Conservation (phyloP, 2,113 vertebrate genomes). For the Megalops atlanticus region DNA sequence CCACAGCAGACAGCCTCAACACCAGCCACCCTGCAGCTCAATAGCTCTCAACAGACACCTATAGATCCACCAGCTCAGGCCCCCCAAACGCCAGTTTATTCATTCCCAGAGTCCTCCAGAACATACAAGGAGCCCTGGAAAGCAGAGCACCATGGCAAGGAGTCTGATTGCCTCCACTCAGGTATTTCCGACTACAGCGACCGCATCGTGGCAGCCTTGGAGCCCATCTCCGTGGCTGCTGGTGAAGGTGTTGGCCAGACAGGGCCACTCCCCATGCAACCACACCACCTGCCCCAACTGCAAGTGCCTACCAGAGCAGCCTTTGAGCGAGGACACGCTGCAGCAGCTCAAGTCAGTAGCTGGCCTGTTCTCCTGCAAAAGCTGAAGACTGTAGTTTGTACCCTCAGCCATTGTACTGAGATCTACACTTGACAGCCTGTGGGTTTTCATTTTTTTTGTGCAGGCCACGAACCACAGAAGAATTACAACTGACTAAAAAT, state of each 20-base stretch:
- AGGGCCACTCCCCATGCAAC: not conserved
- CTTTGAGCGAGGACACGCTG: not conserved
- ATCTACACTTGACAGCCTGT: not conserved
- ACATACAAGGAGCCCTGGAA: not conserved
- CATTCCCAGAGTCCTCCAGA: not conserved
- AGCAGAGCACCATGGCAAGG: not conserved
- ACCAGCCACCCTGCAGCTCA: not conserved
- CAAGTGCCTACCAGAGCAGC: not conserved
- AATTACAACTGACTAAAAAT: not conserved
- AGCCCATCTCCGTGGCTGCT: not conserved
- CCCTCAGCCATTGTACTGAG: not conserved
- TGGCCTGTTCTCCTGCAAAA: not conserved
- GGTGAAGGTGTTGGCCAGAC: constrained; percentile 16
- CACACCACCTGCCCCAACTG: not conserved
- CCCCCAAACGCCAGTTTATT: no score
- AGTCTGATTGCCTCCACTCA: not conserved
- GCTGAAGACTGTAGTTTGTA: not conserved
- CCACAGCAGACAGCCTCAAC: not conserved
- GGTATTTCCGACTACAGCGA: not conserved
- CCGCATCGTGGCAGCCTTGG: not conserved
- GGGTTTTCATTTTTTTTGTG: not conserved
- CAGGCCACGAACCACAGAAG: not conserved
- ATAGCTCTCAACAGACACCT: not conserved
- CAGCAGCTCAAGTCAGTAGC: not conserved
- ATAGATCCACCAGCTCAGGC: not conserved